Percentiles rank a stretch among this genome's conserved stretches.
Conservation (phyloP, 2,888 invertebrate species). For the Trichopoda pennipes region DNA sequence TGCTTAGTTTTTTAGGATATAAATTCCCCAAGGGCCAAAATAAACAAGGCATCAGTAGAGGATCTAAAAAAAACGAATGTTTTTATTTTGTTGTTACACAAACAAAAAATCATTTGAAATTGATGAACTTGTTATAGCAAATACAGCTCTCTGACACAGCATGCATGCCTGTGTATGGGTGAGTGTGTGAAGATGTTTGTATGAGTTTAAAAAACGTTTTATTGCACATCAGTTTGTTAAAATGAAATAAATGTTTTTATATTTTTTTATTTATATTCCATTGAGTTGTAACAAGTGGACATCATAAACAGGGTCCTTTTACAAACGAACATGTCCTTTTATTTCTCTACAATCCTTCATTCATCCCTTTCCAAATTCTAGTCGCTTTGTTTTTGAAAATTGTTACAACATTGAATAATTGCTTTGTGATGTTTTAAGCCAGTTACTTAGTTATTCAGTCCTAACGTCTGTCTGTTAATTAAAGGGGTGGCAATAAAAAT, state of each 20-base stretch:
- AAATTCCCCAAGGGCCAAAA: slow-evolving; percentile 57
- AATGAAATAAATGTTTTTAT: slow-evolving; percentile 47
- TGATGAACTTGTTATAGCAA: slow-evolving; percentile 76
- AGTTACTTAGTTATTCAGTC: slow-evolving; percentile 10
- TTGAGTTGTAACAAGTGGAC: slow-evolving; percentile 59
- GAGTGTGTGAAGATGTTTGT: too few relatives aligned
- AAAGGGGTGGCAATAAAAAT: slow-evolving; percentile 74
- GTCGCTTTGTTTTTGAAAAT: slow-evolving; percentile 46
- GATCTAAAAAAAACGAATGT: slow-evolving; percentile 60
- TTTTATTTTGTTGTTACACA: slow-evolving; percentile 32
- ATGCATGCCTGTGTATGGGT: not conserved
- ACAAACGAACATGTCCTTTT: slow-evolving; percentile 11
- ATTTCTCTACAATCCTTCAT: not conserved
- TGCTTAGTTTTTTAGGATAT: not conserved
- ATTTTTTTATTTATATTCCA: slow-evolving; percentile 24
- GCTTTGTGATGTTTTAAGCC: slow-evolving; percentile 76
- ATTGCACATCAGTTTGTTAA: slow-evolving; percentile 44
- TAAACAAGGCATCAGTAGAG: slow-evolving; percentile 56
- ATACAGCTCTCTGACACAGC: not conserved
- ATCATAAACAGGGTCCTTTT: slow-evolving; percentile 49
- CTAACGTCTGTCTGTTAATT: slow-evolving; percentile 72
- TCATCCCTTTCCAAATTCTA: slow-evolving; percentile 29
- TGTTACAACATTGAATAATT: slow-evolving; percentile 76
- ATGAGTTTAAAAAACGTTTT: slow-evolving; percentile 17
- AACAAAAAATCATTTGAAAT: slow-evolving; percentile 76